Evolutionary conservation across 1,140 invertebrate species (phyloP).

Genomic region (Sipha flava): DNA sequence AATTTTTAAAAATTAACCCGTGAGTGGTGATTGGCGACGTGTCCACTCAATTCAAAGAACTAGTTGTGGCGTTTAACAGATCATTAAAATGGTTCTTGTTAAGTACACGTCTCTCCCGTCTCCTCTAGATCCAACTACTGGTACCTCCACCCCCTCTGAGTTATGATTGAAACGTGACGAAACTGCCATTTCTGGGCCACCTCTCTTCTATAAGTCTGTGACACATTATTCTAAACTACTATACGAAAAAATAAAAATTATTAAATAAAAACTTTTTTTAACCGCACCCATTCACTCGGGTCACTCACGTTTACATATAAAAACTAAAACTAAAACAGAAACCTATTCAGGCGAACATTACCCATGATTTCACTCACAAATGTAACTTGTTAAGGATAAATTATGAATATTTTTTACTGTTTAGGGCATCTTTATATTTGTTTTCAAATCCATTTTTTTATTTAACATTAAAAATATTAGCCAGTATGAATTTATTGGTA

Average conservation of each 20-base stretch:
- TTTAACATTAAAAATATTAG: no score
- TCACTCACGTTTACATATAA: not conserved
- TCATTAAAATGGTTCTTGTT: constrained; percentile 23
- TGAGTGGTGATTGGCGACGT: not conserved
- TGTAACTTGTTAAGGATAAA: no score
- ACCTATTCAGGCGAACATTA: not conserved
- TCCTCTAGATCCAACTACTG: not conserved
- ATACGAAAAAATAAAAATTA: not conserved
- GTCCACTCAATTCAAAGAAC: not conserved
- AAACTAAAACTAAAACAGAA: not conserved
- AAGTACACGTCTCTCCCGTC: not conserved
- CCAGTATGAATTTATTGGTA: no score
- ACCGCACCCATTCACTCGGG: not conserved
- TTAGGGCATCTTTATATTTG: not conserved
- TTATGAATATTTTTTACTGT: not conserved
- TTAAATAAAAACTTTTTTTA: not conserved
- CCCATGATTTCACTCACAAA: not conserved
- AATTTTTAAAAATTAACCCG: not conserved
- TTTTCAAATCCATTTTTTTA: no score
- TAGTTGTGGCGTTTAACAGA: constrained; percentile 9
- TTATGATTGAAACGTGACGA: constrained; percentile 25
- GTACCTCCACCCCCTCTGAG: not conserved
- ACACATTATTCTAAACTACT: constrained; percentile 4
- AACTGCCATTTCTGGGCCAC: constrained; percentile 15
- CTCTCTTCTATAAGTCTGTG: not conserved